Conservation (phyloP, 2,888 invertebrate species). For the Eumacrocentrus americanus region DNA sequence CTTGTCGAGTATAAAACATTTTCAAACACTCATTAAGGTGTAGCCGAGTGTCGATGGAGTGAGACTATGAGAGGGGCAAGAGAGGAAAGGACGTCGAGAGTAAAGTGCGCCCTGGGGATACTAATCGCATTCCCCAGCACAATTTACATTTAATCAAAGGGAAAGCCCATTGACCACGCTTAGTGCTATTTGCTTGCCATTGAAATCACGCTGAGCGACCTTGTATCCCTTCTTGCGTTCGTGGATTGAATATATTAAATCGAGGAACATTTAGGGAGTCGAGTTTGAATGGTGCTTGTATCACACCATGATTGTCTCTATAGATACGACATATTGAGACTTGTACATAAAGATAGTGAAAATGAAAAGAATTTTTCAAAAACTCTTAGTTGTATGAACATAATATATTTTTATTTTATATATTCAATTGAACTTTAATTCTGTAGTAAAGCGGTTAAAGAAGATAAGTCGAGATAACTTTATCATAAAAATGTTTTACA, state of each 20-base stretch:
- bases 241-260: constrained; percentile 23
- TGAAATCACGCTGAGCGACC: constrained; percentile 49
- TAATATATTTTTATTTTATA: no score
- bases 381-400: no score
- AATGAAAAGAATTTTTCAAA: no score
- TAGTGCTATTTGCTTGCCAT: constrained; percentile 59
- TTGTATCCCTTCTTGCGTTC: constrained; percentile 12
- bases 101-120: constrained; percentile 49
- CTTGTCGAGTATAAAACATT: constrained; percentile 3
- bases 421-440: no score
- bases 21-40: constrained; percentile 26
- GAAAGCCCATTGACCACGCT: constrained; percentile 58
- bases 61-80: not conserved
- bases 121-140: constrained; percentile 58
- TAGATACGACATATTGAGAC: no score
- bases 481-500: no score
- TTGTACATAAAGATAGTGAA: no score
- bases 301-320: no score
- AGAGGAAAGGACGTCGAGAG: constrained; percentile 9
- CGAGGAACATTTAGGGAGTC: not conserved
- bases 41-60: constrained; percentile 17
- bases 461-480: no score
- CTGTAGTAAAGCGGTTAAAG: no score
- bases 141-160: constrained; percentile 62
- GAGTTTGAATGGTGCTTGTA: no score